Evolutionary conservation across 2,888 invertebrate species (phyloP), one percentile per base, ranked within the genome.

Genomic region (Dynastes maya): DNA sequence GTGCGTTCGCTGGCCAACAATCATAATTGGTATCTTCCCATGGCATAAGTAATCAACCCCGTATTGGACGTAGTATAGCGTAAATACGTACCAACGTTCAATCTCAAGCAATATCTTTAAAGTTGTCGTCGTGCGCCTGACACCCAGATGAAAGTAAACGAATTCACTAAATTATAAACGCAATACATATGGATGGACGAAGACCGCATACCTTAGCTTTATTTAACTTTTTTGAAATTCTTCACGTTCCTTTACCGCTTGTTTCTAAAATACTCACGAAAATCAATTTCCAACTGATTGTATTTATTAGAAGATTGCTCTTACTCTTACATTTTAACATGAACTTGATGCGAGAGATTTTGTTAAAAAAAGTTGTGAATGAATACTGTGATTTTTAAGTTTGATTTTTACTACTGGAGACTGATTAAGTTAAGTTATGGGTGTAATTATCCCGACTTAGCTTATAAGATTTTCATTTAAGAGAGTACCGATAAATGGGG

Each of bases 261-360:
- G 29, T 63, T 61, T 22, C 27, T 22, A 27, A 61, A 61, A 87
- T 88, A 86, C 86, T 84, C n/a, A 5, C 53, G 22, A 61, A 61
- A 11, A 32, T 63, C 11, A 2, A 63, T 29, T 29, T 27, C 11
- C 45, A 45, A 45, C 4, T 8, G 45, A 45, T 11, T 45, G 45
- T 8, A 11, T 45, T 40, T 9, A 8, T 6, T 40, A 40, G 6
- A 40, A 40, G 9, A 40, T 2, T 1, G 11, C 11, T 9, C 8
- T 45, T 45, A 11, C 9, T 45, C 11, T 9, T 45, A 45, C 11
- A 11, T 11, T 11, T 9, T 40, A 40, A 9, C 40, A 40, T 9
- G 40, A 40, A 40, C 1, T 40, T 40, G 3, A 2, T 32, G 4
- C 32, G 3, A 32, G 32, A 32, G 32, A 32, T 32, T 32, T 32